These are phyloP conservation scores for Pemphigus obesinymphae DNA, from an alignment of 1,140 invertebrate genomes.

Conservation along the genomic window DNA sequence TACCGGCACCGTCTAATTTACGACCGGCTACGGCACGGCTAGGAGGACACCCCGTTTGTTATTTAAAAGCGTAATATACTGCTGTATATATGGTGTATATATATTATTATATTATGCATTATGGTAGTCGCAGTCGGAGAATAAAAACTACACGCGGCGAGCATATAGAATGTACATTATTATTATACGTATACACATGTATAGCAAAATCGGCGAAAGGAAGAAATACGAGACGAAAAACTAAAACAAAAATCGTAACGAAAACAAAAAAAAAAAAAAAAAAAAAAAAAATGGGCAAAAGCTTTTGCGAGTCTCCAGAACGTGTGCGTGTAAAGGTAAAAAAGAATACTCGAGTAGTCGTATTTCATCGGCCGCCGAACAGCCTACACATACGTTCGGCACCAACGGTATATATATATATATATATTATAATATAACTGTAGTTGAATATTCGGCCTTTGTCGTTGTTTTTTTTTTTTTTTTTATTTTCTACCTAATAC, in stretches of 20 bases:
- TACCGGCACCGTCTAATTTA: constrained; percentile 30
- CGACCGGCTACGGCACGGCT: background rate
- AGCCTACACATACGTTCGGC: no score
- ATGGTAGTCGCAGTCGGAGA: no score
- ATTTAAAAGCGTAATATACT: constrained; percentile 36
- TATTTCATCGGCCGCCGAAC: background rate
- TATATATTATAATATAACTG: no score
- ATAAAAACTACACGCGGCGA: no score
- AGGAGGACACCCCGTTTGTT: constrained; percentile 6
- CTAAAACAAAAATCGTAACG: no score
- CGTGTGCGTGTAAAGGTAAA: background rate
- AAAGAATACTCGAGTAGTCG: background rate
- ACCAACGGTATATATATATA: no score
- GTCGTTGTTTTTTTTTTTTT: no score
- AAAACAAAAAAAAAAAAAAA: no score
- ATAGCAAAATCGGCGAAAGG: background rate
- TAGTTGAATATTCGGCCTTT: no score
- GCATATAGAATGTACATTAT: no score
- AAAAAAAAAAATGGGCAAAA: background rate
- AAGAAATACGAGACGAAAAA: background rate
- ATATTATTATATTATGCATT: background rate
- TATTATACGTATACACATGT: background rate
- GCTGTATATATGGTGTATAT: background rate
- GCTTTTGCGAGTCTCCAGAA: background rate
- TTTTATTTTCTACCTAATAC: no score